These are phyloP conservation scores for Xyrichtys novacula DNA, from an alignment of 2,797 vertebrate species.

Conservation along the genomic window DNA sequence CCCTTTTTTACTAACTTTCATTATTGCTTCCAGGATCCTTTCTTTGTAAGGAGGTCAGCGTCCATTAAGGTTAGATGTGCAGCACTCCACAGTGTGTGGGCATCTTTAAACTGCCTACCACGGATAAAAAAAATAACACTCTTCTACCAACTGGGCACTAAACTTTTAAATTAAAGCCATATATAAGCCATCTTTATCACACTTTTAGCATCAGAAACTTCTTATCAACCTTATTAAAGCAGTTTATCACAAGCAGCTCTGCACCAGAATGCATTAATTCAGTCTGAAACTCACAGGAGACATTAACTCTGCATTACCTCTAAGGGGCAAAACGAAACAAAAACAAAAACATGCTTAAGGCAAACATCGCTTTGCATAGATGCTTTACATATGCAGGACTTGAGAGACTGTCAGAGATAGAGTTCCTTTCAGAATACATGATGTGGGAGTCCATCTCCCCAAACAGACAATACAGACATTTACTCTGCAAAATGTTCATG, in stretches of 20 bases:
- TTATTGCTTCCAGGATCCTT: constrained; percentile 52
- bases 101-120: constrained; percentile 34
- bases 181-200: constrained; percentile 24
- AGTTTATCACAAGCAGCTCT: constrained; percentile 13
- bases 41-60: constrained; percentile 67
- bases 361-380: constrained; percentile 42
- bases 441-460: constrained; percentile 9
- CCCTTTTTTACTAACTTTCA: constrained; percentile 62
- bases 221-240: constrained; percentile 18
- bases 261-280: constrained; percentile 41
- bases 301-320: constrained; percentile 40
- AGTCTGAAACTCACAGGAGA: constrained; percentile 51
- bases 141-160: constrained; percentile 3
- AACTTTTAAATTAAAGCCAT: constrained; percentile 26
- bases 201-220: constrained; percentile 11
- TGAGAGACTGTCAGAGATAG: constrained; percentile 16
- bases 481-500: too few relatives aligned
- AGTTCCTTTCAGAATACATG: constrained; percentile 33
- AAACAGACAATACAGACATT: neutral
- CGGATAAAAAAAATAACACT: constrained; percentile 13
- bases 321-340: constrained; percentile 25
- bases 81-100: constrained; percentile 49
- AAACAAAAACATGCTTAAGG: constrained; percentile 44
- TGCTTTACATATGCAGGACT: constrained; percentile 16
- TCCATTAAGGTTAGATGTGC: constrained; percentile 52